These are phyloP conservation scores for Cyprinodon diabolis DNA, from an alignment of 2,797 vertebrate genomes.

Conservation along the genomic window DNA sequence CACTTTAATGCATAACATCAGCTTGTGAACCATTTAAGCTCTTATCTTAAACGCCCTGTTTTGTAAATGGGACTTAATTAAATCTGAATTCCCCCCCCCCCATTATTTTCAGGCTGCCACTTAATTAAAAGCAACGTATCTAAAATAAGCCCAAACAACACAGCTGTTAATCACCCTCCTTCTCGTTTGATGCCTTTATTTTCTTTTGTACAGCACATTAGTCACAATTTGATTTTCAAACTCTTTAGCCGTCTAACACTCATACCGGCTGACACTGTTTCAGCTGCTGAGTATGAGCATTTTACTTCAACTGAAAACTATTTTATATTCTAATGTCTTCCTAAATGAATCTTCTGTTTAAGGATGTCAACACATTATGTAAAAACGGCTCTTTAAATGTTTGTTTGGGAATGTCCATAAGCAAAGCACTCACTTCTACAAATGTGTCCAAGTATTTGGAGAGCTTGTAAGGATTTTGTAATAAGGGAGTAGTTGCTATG, in stretches of 20 bases:
- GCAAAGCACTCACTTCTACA: not conserved
- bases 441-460: not conserved
- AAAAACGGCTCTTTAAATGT: not conserved
- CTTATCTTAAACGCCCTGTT: not conserved
- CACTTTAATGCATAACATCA: not conserved
- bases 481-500: conserved; percentile 19
- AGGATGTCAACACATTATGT: not conserved
- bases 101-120: not conserved
- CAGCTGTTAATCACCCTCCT: not conserved
- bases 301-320: not conserved
- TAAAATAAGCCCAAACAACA: not conserved
- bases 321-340: not conserved
- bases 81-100: not conserved
- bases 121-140: not conserved
- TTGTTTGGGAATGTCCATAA: not conserved
- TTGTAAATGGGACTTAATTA: not conserved
- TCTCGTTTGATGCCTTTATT: not conserved
- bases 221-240: conserved; percentile 1
- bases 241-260: not conserved
- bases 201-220: not conserved
- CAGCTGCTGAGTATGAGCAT: not conserved
- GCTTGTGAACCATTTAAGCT: not conserved
- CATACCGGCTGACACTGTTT: not conserved
- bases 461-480: not conserved
- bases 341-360: not conserved